Evolutionary conservation across 2,888 invertebrate species (phyloP).

Genomic region (Apotomis capreana): DNA sequence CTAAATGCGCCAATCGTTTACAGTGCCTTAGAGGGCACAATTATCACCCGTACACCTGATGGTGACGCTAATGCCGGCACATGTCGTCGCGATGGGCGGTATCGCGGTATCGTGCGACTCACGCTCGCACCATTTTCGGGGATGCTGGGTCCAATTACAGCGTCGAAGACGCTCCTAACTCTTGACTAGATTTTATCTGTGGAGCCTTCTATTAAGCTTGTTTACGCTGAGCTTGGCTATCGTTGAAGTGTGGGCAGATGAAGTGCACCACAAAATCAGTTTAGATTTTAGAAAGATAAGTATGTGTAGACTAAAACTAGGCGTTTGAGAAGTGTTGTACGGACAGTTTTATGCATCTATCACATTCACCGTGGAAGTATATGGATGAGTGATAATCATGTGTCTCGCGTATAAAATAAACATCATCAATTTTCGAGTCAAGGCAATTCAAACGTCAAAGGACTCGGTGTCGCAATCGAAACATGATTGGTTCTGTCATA

Average conservation of each 20-base stretch:
- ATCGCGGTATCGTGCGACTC: conserved; percentile 41
- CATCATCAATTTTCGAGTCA: conserved; percentile 42
- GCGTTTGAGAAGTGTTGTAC: neutral
- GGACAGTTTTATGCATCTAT: neutral
- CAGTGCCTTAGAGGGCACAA: conserved; percentile 60
- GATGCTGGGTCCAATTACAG: conserved; percentile 51
- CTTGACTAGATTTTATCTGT: conserved; percentile 35
- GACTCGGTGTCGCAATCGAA: conserved; percentile 32
- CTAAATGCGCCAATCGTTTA: conserved; percentile 66
- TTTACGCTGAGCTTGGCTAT: conserved; percentile 17
- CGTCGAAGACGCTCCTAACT: conserved; percentile 20
- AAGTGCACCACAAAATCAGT: neutral
- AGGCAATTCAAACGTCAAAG: conserved; percentile 45
- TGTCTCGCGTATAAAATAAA: conserved; percentile 31
- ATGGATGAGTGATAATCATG: conserved; percentile 25
- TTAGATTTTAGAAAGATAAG: neutral
- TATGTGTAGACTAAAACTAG: neutral
- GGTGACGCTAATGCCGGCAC: conserved; percentile 57
- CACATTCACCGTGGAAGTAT: neutral
- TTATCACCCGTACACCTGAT: conserved; percentile 69
- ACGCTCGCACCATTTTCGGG: conserved; percentile 49
- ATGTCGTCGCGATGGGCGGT: conserved; percentile 47
- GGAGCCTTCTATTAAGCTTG: conserved; percentile 13
- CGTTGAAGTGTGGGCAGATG: neutral
- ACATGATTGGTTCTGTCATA: conserved; percentile 38